Evolutionary conservation across 2,113 vertebrate species (phyloP).

Genomic region (Carassius gibelio): DNA sequence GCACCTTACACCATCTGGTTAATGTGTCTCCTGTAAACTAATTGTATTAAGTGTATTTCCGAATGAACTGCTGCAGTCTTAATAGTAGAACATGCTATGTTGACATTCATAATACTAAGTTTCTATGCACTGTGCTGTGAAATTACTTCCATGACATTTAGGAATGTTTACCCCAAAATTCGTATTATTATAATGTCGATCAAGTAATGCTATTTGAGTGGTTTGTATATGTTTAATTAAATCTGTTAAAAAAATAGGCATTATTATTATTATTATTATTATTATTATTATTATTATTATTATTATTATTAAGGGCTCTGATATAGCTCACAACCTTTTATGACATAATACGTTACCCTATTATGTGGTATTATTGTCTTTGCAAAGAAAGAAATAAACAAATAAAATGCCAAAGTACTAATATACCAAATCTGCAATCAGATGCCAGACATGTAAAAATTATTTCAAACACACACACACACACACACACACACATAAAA

Average conservation of each 20-base stretch:
- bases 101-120: slow-evolving; percentile 7
- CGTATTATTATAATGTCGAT: neutral
- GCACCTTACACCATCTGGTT: neutral
- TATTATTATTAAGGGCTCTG: no score
- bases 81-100: neutral
- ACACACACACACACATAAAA: no score
- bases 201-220: neutral
- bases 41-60: neutral
- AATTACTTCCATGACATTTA: neutral
- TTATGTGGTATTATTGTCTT: no score
- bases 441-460: neutral
- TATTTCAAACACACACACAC: neutral
- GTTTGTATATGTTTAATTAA: neutral
- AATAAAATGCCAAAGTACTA: no score
- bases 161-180: no score
- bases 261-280: no score
- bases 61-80: neutral
- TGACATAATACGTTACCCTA: no score
- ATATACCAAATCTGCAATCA: neutral
- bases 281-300: no score
- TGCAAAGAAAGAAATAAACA: no score
- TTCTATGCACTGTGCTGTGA: neutral
- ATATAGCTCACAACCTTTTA: no score
- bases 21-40: neutral
- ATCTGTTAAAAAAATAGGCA: no score